Evolutionary conservation across 2,797 vertebrate species (phyloP).

Genomic region (Discoglossus pictus): DNA sequence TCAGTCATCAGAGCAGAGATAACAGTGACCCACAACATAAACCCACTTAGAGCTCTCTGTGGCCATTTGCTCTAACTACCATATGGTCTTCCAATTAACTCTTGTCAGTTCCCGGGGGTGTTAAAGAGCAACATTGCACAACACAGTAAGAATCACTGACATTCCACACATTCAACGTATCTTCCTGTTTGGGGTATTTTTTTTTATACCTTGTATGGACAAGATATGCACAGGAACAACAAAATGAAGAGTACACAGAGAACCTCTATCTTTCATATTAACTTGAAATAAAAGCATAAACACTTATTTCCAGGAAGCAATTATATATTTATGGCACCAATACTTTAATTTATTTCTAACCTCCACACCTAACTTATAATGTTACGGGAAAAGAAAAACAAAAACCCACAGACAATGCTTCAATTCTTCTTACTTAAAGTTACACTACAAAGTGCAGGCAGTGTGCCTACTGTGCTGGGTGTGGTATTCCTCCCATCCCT

Average conservation of each 20-base stretch:
- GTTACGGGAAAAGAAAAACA: not conserved
- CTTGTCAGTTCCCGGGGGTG: conserved; percentile 14
- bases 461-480: no score
- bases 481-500: not conserved
- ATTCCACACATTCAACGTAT: conserved; percentile 45
- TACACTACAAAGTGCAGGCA: no score
- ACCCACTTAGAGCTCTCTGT: not conserved
- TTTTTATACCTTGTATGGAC: conserved; percentile 39
- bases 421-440: no score
- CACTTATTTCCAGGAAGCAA: not conserved
- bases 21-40: not conserved
- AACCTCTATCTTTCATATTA: not conserved
- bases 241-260: not conserved
- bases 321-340: not conserved
- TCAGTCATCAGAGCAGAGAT: not conserved
- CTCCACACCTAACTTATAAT: not conserved
- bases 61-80: conserved; percentile 8
- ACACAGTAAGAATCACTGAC: conserved; percentile 27
- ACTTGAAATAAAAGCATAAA: not conserved
- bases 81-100: conserved; percentile 33
- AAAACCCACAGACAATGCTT: no score
- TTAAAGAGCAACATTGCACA: conserved; percentile 34
- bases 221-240: conserved; percentile 2
- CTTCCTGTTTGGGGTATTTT: conserved; percentile 25
- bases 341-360: not conserved